Percentiles rank a stretch among this genome's conserved stretches.
Evolutionary conservation across 2,797 vertebrate genomes (phyloP).

Genomic region (Lagodon rhomboides): DNA sequence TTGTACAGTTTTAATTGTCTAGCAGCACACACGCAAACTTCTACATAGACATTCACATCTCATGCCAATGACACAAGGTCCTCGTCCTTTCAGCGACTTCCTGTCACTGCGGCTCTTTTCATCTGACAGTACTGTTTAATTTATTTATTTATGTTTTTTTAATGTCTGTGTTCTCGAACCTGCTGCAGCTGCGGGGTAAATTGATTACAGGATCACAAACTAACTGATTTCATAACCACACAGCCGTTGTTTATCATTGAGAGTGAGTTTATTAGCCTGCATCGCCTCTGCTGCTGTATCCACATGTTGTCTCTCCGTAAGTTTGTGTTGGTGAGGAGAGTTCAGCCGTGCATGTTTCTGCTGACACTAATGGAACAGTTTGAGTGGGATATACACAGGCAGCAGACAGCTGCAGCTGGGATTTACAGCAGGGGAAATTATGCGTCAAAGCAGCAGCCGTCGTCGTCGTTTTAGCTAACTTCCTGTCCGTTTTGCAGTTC

Average conservation of each 20-base stretch:
- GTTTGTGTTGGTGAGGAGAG: neutral
- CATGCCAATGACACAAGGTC: neutral
- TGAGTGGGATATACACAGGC: neutral
- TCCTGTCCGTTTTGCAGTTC: no score
- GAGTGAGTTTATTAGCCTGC: neutral
- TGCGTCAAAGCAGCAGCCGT: neutral
- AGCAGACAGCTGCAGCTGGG: slow-evolving; percentile 1
- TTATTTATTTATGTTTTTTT: slow-evolving; percentile 37
- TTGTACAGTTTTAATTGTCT: neutral
- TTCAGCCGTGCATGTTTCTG: neutral
- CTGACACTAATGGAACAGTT: neutral
- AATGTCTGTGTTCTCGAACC: slow-evolving; percentile 9
- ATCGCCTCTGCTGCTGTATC: slow-evolving; percentile 6
- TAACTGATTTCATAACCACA: neutral
- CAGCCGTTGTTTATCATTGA: slow-evolving; percentile 4
- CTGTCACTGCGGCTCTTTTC: neutral
- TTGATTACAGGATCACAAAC: slow-evolving; percentile 4
- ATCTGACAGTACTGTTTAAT: neutral
- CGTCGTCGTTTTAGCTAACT: no score
- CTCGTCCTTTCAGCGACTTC: neutral
- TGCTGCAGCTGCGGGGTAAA: slow-evolving; percentile 4
- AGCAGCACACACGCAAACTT: neutral
- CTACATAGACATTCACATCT: neutral
- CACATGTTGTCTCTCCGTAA: neutral
- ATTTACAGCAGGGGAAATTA: neutral